Evolutionary conservation across 2,888 invertebrate species (phyloP).

Genomic region (Macrophya alboannulata): DNA sequence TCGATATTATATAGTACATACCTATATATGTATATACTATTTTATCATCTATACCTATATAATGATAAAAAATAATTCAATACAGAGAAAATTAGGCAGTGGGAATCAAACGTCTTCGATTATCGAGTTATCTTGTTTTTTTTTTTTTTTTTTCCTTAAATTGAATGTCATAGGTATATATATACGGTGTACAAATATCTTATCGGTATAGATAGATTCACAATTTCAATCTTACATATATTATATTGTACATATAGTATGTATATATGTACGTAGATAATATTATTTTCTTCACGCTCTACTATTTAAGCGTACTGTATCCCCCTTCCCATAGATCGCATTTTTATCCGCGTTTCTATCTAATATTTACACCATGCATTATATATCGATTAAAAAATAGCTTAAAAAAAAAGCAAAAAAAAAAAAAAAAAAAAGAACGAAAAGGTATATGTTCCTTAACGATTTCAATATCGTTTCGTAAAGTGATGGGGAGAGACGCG

Average conservation of each 20-base stretch:
- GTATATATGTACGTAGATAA: too few relatives aligned
- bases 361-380: constrained; percentile 25
- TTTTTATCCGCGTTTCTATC: constrained; percentile 24
- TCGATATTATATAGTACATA: neutral
- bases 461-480: neutral
- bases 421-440: neutral
- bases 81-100: neutral
- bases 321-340: constrained; percentile 57
- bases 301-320: constrained; percentile 65
- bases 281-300: constrained; percentile 51
- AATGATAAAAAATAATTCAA: neutral
- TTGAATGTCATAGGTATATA: neutral
- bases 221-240: constrained; percentile 1
- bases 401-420: neutral
- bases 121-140: neutral
- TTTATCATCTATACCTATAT: neutral
- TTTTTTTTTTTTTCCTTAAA: neutral
- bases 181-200: constrained; percentile 6
- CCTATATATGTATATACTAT: neutral
- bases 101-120: neutral
- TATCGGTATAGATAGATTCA: neutral
- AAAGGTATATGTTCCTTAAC: neutral
- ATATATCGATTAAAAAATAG: neutral
- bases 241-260: constrained; percentile 5
- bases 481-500: neutral